Percentiles rank a stretch among this genome's conserved stretches.
phyloP scores from a whole-genome alignment of 2,113 vertebrate genomes.

The Periophthalmodon schlosseri region DNA sequence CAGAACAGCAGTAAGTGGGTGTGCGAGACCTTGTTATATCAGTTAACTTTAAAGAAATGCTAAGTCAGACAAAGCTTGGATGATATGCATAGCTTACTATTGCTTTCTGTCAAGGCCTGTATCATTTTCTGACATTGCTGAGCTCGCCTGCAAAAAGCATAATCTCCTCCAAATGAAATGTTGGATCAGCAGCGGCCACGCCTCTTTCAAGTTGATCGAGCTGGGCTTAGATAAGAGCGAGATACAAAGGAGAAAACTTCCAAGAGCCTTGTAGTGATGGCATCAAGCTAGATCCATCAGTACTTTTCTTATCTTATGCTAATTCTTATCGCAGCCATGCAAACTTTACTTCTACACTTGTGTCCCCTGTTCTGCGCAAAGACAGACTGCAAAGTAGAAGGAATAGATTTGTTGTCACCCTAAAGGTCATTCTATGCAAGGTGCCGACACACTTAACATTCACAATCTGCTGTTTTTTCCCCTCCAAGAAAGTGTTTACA shows the following conservation, averaged over 20 bases:
- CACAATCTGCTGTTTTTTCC: neutral
- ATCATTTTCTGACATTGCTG: slow-evolving; percentile 25
- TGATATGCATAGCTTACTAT: slow-evolving; percentile 37
- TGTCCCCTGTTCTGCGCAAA: neutral
- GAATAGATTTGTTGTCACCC: slow-evolving; percentile 14
- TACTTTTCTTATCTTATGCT: slow-evolving; percentile 22
- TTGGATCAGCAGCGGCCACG: slow-evolving; percentile 32
- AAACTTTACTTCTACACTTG: slow-evolving; percentile 21
- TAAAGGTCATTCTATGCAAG: slow-evolving; percentile 4
- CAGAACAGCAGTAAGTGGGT: slow-evolving; percentile 8
- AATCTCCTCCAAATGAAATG: slow-evolving; percentile 56
- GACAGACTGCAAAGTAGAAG: neutral
- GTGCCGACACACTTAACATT: slow-evolving; percentile 2
- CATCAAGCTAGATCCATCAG: slow-evolving; percentile 27
- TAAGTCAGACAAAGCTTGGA: slow-evolving; percentile 34
- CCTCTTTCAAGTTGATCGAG: slow-evolving; percentile 49
- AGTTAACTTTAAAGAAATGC: slow-evolving; percentile 38
- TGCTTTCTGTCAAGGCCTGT: slow-evolving; percentile 23
- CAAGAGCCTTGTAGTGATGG: slow-evolving; percentile 7
- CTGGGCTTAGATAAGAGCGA: slow-evolving; percentile 22
- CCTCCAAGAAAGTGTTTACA: neutral
- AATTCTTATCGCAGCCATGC: slow-evolving; percentile 21
- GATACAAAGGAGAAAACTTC: neutral
- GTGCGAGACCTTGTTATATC: slow-evolving; percentile 2
- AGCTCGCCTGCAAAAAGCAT: slow-evolving; percentile 41